Conservation (phyloP, 2,113 vertebrate species). For the Neoarius graeffei region DNA sequence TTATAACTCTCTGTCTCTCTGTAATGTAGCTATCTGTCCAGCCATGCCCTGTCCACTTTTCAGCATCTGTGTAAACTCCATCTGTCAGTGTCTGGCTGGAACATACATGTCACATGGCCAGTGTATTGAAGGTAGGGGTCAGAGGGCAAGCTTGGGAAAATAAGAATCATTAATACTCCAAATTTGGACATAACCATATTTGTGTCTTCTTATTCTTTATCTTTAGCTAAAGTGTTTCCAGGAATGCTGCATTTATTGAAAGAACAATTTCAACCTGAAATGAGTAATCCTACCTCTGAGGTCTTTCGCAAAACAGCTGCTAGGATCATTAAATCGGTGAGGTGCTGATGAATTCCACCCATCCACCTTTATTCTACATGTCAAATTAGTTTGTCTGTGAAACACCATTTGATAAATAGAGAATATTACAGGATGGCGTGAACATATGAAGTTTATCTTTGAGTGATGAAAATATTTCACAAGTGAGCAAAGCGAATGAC, state of each 20-base stretch:
- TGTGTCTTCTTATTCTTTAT: not conserved
- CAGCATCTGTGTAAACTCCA: constrained; percentile 61
- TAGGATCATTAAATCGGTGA: constrained; percentile 57
- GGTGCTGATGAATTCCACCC: constrained; percentile 16
- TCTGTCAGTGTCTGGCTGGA: constrained; percentile 71
- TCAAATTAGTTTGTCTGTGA: not conserved
- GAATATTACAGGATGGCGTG: no score
- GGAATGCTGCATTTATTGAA: constrained; percentile 61
- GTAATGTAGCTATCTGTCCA: constrained; percentile 63
- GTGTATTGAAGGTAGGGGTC: constrained; percentile 64
- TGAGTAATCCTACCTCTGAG: constrained; percentile 63
- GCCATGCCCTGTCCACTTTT: constrained; percentile 56
- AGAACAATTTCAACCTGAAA: constrained; percentile 43
- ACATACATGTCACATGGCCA: constrained; percentile 44
- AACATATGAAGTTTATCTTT: no score
- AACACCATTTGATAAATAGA: not conserved
- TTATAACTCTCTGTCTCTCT: not conserved
- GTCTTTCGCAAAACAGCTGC: constrained; percentile 54
- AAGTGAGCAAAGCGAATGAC: no score
- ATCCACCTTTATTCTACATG: not conserved
- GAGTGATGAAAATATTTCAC: no score
- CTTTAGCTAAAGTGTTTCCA: constrained; percentile 70
- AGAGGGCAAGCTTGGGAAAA: not conserved
- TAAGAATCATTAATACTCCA: not conserved
- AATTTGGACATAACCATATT: not conserved